A percentile compares a stretch with the other conserved stretches of the same genome.
Evolutionary conservation across 2,888 invertebrate species (phyloP).

Genomic region (Coleophora flavipennella): DNA sequence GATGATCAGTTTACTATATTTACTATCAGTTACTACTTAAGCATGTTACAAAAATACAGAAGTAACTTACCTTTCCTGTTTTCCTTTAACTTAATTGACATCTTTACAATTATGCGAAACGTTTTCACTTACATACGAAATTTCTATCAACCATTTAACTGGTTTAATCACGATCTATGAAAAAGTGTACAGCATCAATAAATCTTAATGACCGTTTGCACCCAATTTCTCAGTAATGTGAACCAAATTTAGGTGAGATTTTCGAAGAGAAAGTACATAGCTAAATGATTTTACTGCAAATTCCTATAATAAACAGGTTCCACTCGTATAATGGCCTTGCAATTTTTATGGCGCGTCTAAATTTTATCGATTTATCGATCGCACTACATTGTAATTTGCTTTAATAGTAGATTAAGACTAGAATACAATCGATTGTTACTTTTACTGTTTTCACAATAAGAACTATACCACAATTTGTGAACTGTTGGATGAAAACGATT

Average conservation of each 20-base stretch:
- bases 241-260: conserved; percentile 33
- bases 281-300: conserved; percentile 46
- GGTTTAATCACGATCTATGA: background rate
- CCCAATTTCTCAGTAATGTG: conserved; percentile 33
- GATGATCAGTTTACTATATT: too few species aligned
- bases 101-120: too few species aligned
- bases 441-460: conserved; percentile 7
- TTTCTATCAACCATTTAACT: too few species aligned
- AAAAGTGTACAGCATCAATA: conserved; percentile 29
- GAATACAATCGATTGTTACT: conserved; percentile 5
- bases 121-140: too few species aligned
- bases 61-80: too few species aligned
- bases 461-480: background rate
- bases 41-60: too few species aligned
- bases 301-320: conserved; percentile 52
- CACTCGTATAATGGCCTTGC: conserved; percentile 31
- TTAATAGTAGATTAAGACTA: conserved; percentile 3
- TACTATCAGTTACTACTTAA: too few species aligned
- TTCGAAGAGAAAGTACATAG: conserved; percentile 63
- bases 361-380: conserved; percentile 31
- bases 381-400: conserved; percentile 12
- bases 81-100: too few species aligned
- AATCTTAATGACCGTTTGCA: conserved; percentile 50
- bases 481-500: background rate
- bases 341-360: conserved; percentile 33